Evolutionary conservation across 2,113 vertebrate species (phyloP).

Genomic region (Grantiella picta): DNA sequence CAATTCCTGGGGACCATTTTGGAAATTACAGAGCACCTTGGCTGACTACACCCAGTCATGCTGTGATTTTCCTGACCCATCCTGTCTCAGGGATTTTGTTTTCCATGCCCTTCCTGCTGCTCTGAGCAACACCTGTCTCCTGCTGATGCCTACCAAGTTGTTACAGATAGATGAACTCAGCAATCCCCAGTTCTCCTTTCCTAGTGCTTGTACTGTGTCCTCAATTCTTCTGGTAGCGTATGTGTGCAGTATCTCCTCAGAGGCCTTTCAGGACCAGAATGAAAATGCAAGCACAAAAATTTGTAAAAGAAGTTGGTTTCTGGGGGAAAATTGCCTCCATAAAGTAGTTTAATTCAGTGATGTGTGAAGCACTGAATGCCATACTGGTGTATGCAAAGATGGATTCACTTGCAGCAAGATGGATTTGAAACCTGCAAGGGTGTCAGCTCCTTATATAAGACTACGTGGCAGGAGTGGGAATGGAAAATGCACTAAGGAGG

Average conservation of each 20-base stretch:
- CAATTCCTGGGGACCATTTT: background rate
- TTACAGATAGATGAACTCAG: background rate
- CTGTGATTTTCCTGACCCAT: background rate
- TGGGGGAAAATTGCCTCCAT: rapidly evolving
- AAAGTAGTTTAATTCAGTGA: background rate
- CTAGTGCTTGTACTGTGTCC: background rate
- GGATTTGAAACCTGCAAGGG: background rate
- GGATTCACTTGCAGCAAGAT: background rate
- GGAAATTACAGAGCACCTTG: background rate
- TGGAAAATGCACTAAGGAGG: background rate
- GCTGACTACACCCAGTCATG: background rate
- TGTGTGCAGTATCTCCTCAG: background rate
- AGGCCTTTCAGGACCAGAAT: background rate
- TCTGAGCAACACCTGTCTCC: background rate
- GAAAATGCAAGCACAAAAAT: background rate
- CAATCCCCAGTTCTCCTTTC: background rate
- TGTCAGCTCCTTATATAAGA: background rate
- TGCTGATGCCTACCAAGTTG: background rate
- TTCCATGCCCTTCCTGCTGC: background rate
- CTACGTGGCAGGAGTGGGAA: background rate
- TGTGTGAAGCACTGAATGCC: background rate
- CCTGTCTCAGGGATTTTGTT: background rate
- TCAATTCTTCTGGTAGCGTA: background rate
- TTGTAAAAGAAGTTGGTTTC: background rate
- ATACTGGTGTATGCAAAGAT: background rate